Conservation (phyloP, 2,888 invertebrate species). For the Euplagia quadripunctaria region DNA sequence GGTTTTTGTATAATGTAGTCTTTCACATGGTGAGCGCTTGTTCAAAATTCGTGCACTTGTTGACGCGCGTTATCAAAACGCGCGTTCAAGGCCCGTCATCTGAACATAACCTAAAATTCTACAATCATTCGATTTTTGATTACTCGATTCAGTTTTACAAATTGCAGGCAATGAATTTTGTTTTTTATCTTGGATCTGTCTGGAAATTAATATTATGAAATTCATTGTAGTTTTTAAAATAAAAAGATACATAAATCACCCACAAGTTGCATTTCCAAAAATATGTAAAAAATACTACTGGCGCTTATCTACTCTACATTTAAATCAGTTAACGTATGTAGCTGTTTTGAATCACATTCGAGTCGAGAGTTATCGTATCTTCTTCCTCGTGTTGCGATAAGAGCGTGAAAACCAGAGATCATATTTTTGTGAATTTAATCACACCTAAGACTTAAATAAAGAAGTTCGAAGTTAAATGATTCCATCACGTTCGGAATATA, state of each 20-base stretch:
- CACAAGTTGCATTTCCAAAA: neutral
- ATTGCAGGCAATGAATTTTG: neutral
- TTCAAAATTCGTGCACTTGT: no score
- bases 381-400: neutral
- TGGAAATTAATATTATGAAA: neutral
- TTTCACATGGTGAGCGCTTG: no score
- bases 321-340: neutral
- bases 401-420: neutral
- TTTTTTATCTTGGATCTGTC: neutral
- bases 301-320: neutral
- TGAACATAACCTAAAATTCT: neutral
- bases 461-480: neutral
- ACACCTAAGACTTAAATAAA: neutral
- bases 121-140: neutral
- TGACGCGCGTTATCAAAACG: no score
- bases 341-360: neutral
- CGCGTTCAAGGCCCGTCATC: no score
- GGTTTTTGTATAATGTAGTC: no score
- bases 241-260: neutral
- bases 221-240: neutral
- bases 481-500: neutral
- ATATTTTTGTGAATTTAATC: neutral
- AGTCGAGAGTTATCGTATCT: neutral
- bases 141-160: neutral
- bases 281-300: neutral